Evolutionary conservation across 2,113 vertebrate genomes (phyloP).

Genomic region (Emydura subglobosa): DNA sequence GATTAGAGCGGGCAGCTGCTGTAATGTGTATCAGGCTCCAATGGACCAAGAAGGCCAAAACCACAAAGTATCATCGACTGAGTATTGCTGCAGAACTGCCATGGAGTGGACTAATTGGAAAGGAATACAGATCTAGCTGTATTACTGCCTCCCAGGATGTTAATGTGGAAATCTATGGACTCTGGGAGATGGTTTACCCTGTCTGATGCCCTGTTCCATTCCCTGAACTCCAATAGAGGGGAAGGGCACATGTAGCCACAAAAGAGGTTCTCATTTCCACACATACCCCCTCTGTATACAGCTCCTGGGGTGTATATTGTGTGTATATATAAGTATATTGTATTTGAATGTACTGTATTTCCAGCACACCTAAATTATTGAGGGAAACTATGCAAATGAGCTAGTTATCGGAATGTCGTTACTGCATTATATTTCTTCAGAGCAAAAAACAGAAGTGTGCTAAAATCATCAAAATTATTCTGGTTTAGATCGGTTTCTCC

Average conservation of each 20-base stretch:
- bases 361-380: background rate
- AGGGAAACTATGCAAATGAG: fast-evolving
- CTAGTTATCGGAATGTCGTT: background rate
- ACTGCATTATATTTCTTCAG: too few species aligned
- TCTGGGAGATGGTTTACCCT: background rate
- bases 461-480: background rate
- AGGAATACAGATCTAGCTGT: background rate
- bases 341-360: background rate
- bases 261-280: background rate
- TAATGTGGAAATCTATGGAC: background rate
- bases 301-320: background rate
- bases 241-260: background rate
- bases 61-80: background rate
- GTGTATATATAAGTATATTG: background rate
- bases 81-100: background rate
- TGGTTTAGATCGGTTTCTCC: fast-evolving
- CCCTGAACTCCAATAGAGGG: background rate
- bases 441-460: fast-evolving
- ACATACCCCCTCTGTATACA: background rate
- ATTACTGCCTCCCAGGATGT: background rate
- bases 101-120: background rate
- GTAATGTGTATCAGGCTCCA: background rate
- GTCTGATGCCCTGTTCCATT: background rate
- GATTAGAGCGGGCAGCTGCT: background rate
- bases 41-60: background rate